Evolutionary conservation across 2,888 invertebrate species (phyloP).

Genomic region (Prenolepis imparis): DNA sequence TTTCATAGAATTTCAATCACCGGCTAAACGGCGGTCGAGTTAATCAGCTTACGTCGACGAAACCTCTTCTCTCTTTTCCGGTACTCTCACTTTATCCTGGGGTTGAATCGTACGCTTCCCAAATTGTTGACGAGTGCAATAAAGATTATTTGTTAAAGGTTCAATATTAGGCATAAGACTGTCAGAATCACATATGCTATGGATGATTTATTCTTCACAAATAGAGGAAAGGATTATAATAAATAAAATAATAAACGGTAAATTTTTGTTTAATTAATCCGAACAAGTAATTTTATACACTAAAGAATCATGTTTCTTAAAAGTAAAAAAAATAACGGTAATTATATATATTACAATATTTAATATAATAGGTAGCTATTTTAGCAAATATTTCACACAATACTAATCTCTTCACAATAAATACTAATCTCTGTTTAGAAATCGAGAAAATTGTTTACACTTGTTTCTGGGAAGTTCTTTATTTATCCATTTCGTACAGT

Average conservation of each 20-base stretch:
- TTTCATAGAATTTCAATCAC: constrained; percentile 63
- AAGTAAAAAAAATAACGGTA: background rate
- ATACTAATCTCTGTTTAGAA: background rate
- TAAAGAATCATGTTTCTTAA: background rate
- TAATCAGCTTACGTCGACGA: constrained; percentile 80
- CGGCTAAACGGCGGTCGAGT: constrained; percentile 76
- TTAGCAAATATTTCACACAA: background rate
- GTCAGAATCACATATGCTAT: constrained; percentile 16
- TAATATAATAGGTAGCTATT: background rate
- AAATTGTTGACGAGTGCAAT: constrained; percentile 68
- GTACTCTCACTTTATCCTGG: constrained; percentile 63
- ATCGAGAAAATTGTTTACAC: background rate
- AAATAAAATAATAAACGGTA: background rate
- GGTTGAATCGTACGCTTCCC: constrained; percentile 62
- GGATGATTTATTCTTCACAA: background rate
- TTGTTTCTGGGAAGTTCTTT: background rate
- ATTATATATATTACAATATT: background rate
- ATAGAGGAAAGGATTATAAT: background rate
- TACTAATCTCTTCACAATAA: too few relatives aligned
- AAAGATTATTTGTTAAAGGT: constrained; percentile 75
- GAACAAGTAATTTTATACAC: background rate
- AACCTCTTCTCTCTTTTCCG: constrained; percentile 68
- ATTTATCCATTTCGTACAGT: constrained; percentile 11
- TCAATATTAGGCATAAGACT: constrained; percentile 64
- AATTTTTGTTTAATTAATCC: background rate